Evolutionary conservation across 1,140 invertebrate genomes (phyloP), one percentile per base, ranked within the genome.

Genomic region (Diuraphis noxia): DNA sequence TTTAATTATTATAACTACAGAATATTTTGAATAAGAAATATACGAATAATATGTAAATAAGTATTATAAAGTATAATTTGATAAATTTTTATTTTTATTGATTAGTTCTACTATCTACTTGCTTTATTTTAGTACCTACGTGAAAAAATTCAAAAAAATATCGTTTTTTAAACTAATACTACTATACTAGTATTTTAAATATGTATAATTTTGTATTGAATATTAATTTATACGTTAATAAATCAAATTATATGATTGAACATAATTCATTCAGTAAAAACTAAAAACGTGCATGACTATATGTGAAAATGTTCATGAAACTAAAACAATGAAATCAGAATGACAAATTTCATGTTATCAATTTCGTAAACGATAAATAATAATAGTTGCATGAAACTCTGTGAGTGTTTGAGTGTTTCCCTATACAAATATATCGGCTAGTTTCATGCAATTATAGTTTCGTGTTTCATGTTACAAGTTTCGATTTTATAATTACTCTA

Each of bases 401-500:
- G 77, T 38, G 77, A 38, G 77, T 79, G 34, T 79, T 79, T 38
- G 77, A 38, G 77, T 79, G 34, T 79, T 79, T 79, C 34, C 77
- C 77, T 38, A 79, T 38, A 13, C 19, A 43, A 38, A 81, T 81
- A 81, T 81, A 81, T 40, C 77, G 77, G 36, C 17, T 23, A 7
- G 77, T 38, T 81, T 81, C 36, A 81, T 40, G 77, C 36, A 79
- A 79, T 79, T 38, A 79, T 79, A 79, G 77, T 79, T 79, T 79
- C 34, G 36, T 79, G 19, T 79, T 79, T 79, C 77, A 79, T 79
- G 77, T 36, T 81, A 81, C 77, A 81, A 81, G 77, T 81, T 81
- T 81, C 36, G 77, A 40, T 6, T 81, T 81, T 81, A 81, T 81
- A 40, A 81, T 81, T 81, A 40, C 77, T 81, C 77, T 40, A 23